Conservation (phyloP, 2,797 vertebrate species). For the Arrhamphus sclerolepis region DNA sequence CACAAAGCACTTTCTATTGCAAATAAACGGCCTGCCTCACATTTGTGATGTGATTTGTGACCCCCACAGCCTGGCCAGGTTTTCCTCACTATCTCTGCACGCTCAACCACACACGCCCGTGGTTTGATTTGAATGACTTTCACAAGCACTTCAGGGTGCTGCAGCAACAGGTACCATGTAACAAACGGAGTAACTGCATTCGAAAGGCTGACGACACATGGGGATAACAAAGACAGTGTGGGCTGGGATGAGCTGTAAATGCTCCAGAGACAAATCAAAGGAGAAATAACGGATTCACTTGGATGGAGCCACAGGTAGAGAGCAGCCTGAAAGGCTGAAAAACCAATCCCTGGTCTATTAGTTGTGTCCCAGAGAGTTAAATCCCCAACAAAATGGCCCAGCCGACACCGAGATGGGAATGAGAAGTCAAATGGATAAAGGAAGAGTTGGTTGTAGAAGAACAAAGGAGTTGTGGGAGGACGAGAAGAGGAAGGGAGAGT, state of each 20-base stretch:
- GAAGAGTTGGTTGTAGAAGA: constrained; percentile 30
- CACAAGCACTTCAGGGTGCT: constrained; percentile 31
- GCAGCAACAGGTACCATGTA: constrained; percentile 11
- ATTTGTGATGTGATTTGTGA: constrained; percentile 38
- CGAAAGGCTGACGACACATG: constrained; percentile 7
- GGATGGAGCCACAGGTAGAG: constrained; percentile 18
- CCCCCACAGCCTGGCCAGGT: constrained; percentile 19
- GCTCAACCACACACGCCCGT: not conserved
- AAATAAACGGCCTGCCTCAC: constrained; percentile 2
- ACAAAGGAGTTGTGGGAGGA: constrained; percentile 25
- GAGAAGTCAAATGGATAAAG: constrained; percentile 19
- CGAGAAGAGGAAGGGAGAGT: not conserved
- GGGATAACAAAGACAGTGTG: not conserved
- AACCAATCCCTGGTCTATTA: constrained; percentile 34
- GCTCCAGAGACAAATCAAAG: constrained; percentile 15
- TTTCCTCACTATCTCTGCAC: constrained; percentile 9
- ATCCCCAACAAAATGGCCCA: constrained; percentile 22
- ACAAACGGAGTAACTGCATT: constrained; percentile 16
- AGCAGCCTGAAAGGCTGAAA: constrained; percentile 42
- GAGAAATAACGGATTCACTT: constrained; percentile 24
- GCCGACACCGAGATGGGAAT: constrained; percentile 11
- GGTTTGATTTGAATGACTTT: constrained; percentile 38
- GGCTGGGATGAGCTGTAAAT: constrained; percentile 1
- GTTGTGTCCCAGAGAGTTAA: constrained; percentile 27
- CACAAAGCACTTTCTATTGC: not conserved